Base-by-base conservation (phyloP, 2,113 vertebrate genomes). In the Petaurus breviceps region DNA sequence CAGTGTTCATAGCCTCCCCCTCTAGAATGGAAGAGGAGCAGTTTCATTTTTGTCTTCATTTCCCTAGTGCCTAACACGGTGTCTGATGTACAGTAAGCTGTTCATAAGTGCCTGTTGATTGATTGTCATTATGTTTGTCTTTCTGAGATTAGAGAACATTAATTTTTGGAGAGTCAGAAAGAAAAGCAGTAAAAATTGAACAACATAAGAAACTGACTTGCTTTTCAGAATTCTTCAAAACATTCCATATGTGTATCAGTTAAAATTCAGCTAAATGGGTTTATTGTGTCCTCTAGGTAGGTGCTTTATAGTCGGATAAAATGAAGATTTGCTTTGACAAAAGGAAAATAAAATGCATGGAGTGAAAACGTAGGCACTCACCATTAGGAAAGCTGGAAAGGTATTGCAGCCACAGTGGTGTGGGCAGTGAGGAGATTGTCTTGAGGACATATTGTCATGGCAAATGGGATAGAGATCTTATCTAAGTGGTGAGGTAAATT, bases 151-250 rank as follows among this genome's bases (percentile, higher is more conserved):
- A 92, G 77, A 52, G 57, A 92, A 46, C 6, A 28, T 51, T 22
- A 4, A 47, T 77, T 96, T 93, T 50, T 96, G 89, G 95, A 96
- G 84, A 96, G n/a, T 55, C 43, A 90, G 53, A 89, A 93, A 94
- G 51, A 10, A 94, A 91, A 90, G 51, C 55, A 95, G 37, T 37
- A 93, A 43, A 55, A 90, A 51, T 47, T 90, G 46, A 93, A 54
- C 51, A 51, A 51, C 9, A 12, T 51, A 51, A n/a, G 90, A 91
- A 91, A 8, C 46, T 90, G 10, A 22, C 14, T 95, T 95, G 57
- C 47, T 37, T 68, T 92, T 25, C 68, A 89, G 46, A 31, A 37
- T 68, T 37, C 28, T 68, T 37, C 11, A 68, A 37, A 68, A 12
- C 12, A 68, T 31, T 31, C 31, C 28, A 31, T 26, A 31, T 61